Conservation (phyloP, 2,888 invertebrate species). For the Cryptocephalus primarius region DNA sequence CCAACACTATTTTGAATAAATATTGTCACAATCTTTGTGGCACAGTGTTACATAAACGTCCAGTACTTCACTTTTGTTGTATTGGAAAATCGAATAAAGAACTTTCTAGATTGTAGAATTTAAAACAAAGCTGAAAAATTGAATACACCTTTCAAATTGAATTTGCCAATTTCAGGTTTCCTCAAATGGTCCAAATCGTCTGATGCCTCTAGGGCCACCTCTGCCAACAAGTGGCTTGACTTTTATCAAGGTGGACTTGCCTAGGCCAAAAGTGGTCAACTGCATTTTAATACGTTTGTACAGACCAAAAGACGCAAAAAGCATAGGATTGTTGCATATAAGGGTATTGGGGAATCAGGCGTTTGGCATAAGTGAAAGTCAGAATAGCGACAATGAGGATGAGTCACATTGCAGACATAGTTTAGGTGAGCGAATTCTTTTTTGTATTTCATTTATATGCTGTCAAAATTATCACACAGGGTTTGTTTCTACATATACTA, state of each 20-base stretch:
- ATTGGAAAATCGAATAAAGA: too few relatives aligned
- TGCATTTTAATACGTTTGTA: slow-evolving; percentile 64
- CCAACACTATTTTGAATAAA: too few relatives aligned
- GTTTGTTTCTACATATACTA: too few relatives aligned
- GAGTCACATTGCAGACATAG: slow-evolving; percentile 41
- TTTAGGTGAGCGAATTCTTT: slow-evolving; percentile 10
- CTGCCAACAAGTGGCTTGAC: slow-evolving; percentile 80
- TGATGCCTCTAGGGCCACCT: slow-evolving; percentile 77
- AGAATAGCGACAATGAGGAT: slow-evolving; percentile 38
- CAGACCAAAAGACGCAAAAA: slow-evolving; percentile 81
- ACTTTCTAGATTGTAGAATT: too few relatives aligned
- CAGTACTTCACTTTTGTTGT: too few relatives aligned
- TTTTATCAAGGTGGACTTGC: slow-evolving; percentile 71
- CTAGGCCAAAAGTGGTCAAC: slow-evolving; percentile 76
- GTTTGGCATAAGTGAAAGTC: slow-evolving; percentile 48
- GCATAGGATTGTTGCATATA: slow-evolving; percentile 81
- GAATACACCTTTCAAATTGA: too few relatives aligned
- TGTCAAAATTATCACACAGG: too few relatives aligned
- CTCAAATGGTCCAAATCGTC: slow-evolving; percentile 63
- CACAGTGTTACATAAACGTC: too few relatives aligned
- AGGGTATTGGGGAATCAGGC: slow-evolving; percentile 76
- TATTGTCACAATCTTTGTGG: too few relatives aligned
- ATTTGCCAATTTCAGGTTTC: slow-evolving; percentile 36
- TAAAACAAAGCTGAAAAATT: too few relatives aligned
- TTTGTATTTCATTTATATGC: background rate